Base-by-base conservation (phyloP, 2,888 invertebrate genomes). In the Synanthedon andrenaeformis region DNA sequence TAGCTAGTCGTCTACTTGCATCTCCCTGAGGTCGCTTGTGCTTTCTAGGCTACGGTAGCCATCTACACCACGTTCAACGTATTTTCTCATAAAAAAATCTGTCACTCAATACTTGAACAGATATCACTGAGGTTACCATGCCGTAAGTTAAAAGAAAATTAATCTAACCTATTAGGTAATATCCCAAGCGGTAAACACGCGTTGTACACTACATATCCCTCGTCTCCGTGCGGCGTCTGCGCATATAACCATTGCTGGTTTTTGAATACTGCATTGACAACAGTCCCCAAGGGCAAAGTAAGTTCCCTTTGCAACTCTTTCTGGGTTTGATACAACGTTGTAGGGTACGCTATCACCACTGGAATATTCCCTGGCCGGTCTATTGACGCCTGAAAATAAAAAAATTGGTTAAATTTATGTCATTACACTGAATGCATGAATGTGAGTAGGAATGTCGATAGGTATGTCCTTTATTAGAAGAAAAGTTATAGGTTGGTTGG, bases 251-350 rank as follows among this genome's bases (percentile, higher is more conserved):
- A 95, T 65, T 92, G 91, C 64, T 94, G 92, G 67, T 94, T 94
- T 75, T 94, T 94, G 76, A 95, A 95, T 28, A 95, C 93, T 0
- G 94, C 95, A 73, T 95, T 95, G 11, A 95, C 94, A 3, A 95
- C 94, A 76, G 94, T 95, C 4, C 95, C 95, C 56, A 95, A 79
- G 0, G 94, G 94, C 52, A 95, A 76, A 0, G 90, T 88, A 52
- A 93, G 84, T 75, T 93, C 93, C 10, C 89, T 88, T 63, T 91
- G 92, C 42, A 89, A 89, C n/a, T 91, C 92, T 51, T 89, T 87
- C 56, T 92, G 90, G 1, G 94, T 94, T 74, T 93, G 93, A 74
- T 94, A 93, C 12, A 94, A 79, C 0, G 91, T 90, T 62, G 91
- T 92, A 1, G 93, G 91, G 63, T 92, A 92, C 41, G 94, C 92